These are phyloP conservation scores for Lutjanus campechanus DNA, from an alignment of 2,797 vertebrate species.

Conservation along the genomic window DNA sequence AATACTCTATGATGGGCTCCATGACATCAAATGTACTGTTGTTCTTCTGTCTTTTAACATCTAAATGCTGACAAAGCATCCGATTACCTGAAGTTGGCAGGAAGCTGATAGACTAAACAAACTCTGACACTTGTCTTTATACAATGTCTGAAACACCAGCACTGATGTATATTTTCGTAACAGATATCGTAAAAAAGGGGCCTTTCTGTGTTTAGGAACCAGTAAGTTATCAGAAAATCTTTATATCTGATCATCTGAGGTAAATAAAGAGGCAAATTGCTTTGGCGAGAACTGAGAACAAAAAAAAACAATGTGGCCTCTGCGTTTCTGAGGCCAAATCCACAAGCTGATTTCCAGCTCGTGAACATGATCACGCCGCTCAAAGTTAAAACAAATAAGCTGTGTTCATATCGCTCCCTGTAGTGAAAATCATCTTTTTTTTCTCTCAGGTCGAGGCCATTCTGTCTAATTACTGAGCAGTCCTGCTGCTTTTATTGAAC, in stretches of 20 bases:
- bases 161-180: neutral
- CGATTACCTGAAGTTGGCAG: neutral
- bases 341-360: neutral
- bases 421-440: neutral
- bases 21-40: neutral
- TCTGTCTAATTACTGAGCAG: neutral
- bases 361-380: neutral
- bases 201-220: neutral
- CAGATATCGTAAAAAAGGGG: neutral
- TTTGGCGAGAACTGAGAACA: conserved; percentile 3
- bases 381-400: neutral
- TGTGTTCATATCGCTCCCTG: conserved; percentile 6
- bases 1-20: neutral
- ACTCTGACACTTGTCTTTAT: neutral
- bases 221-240: neutral
- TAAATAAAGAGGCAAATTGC: conserved; percentile 23
- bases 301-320: neutral
- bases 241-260: conserved; percentile 1
- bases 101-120: neutral
- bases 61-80: neutral
- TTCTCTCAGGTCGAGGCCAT: neutral
- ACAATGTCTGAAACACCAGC: neutral
- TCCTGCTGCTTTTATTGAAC: conserved; percentile 18
- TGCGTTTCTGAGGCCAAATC: neutral
- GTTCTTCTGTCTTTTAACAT: neutral